Base-by-base conservation (phyloP, 2,113 vertebrate species). In the Sapajus apella region DNA sequence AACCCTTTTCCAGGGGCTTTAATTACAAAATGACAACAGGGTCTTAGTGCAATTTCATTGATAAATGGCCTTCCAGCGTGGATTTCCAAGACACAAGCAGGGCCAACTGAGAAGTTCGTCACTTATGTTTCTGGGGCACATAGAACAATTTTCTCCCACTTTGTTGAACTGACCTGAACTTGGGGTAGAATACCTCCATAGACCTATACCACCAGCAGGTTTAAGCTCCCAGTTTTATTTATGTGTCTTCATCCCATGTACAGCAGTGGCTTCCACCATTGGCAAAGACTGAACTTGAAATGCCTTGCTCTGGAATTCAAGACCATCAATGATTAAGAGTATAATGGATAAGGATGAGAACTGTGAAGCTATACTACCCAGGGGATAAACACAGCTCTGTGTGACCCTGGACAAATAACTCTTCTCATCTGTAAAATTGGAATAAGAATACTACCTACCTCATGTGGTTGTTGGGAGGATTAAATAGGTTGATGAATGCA, bases 371-470 rank as follows among this genome's bases (percentile, higher is more conserved):
- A 52, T 40, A 50, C 23, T 86, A 73, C n/a, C 58, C 66, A 45
- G 13, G 30, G 43, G 55, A 50, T 92, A 95, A 68, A 92, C 79
- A 43, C 58, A 47, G 55, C 73, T 94, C n/a, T 68, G 52, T 55
- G 25, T 80, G 56, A 94, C 47, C 47, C 66, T 81, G 77, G 73
- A 79, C 55, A 90, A 80, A 52, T 76, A 91, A 87, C 16, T 61
- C 88, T 97, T 91, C 25, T 93, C 21, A n/a, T 82, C 40, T 82
- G 20, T 81, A 94, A 96, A 70, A 85, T 81, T 56, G n/a, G 18
- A 76, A 45, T 88, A 68, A 91, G 79, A 96, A 66, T 21, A 61
- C 40, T 40, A 79, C 18, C 7, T 45, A 50, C 50, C 7, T 35
- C 37, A 61, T 80, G 35, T 40, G 8, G 12, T 72, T 56, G 37